phyloP scores from a whole-genome alignment of 2,797 vertebrate species.

The Fringilla coelebs region DNA sequence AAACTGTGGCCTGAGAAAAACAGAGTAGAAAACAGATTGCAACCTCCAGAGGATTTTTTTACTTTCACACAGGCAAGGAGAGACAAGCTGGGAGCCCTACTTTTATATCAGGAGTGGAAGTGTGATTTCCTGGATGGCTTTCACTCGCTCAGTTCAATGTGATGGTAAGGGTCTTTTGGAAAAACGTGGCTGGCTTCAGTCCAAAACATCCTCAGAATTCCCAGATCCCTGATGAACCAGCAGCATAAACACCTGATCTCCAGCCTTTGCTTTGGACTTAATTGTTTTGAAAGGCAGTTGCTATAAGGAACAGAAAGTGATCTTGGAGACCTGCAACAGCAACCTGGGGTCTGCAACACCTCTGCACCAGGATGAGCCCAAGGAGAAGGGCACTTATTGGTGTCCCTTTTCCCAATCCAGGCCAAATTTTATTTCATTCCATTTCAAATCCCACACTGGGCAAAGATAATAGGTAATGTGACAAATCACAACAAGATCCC shows the following conservation, averaged over 20 bases:
- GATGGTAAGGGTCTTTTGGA: neutral
- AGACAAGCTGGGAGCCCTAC: neutral
- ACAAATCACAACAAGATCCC: neutral
- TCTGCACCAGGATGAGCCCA: neutral
- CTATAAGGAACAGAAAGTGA: neutral
- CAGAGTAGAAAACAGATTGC: neutral
- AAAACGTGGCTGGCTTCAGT: neutral
- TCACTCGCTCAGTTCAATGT: neutral
- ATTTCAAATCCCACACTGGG: neutral
- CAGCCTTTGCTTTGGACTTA: neutral
- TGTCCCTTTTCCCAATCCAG: neutral
- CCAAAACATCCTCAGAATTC: neutral
- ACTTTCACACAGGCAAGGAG: neutral
- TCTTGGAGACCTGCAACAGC: neutral
- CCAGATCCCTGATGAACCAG: neutral
- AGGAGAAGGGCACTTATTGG: neutral
- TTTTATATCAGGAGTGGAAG: neutral
- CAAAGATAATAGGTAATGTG: neutral
- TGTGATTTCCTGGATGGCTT: neutral
- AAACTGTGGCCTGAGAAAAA: neutral
- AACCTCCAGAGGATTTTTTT: neutral
- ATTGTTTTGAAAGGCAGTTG: neutral
- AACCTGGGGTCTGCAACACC: neutral
- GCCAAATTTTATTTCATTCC: neutral
- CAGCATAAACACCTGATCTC: neutral